Evolutionary conservation across 2,113 vertebrate species (phyloP).

Genomic region (Paraplagusia blochii): DNA sequence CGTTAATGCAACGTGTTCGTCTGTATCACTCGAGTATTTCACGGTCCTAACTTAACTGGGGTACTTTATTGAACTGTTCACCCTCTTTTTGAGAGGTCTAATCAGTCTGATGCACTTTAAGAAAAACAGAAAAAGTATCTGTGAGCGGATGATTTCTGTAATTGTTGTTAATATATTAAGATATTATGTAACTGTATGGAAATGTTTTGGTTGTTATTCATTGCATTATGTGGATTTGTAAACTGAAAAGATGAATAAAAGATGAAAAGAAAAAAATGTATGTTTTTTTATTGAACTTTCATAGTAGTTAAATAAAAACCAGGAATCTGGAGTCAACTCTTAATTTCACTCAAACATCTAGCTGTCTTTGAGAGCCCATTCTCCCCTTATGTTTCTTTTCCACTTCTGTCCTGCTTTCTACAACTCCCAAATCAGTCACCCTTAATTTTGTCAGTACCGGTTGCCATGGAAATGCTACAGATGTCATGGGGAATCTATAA

Average conservation of each 20-base stretch:
- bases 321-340: no score
- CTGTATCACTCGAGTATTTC: conserved; percentile 19
- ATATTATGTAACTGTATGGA: conserved; percentile 66
- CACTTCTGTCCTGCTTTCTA: conserved; percentile 22
- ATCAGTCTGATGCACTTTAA: conserved; percentile 75
- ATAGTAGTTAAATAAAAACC: conserved; percentile 2
- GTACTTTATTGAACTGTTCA: conserved; percentile 48
- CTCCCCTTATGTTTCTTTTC: conserved; percentile 32
- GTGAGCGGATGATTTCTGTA: conserved; percentile 40
- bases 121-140: conserved; percentile 56
- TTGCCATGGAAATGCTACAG: conserved; percentile 73
- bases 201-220: conserved; percentile 58
- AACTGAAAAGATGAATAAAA: conserved; percentile 69
- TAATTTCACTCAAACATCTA: conserved; percentile 10
- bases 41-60: conserved; percentile 22
- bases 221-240: conserved; percentile 66
- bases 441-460: conserved; percentile 51
- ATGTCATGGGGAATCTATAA: conserved; percentile 64
- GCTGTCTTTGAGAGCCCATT: conserved; percentile 36
- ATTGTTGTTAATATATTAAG: conserved; percentile 53
- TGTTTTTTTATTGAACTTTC: not conserved
- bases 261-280: conserved; percentile 8
- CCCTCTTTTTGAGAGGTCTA: conserved; percentile 40
- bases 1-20: conserved; percentile 13
- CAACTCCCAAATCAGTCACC: conserved; percentile 64